Evolutionary conservation across 1,140 invertebrate genomes (phyloP), one percentile per base, ranked within the genome.

Genomic region (Oryctes rhinoceros): DNA sequence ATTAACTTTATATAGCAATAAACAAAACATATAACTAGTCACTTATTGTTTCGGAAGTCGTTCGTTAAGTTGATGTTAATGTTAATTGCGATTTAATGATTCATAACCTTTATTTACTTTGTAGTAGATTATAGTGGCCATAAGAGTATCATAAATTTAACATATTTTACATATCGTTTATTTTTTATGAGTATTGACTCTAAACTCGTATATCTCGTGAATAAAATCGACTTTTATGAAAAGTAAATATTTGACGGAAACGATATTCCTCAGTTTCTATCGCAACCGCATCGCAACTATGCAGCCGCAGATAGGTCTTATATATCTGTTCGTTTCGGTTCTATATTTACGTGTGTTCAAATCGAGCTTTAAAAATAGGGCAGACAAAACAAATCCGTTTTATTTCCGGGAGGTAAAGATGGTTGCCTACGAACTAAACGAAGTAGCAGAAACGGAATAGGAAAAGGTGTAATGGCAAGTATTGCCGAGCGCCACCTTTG

Each of bases 61-160:
- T 82, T 82, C 79, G 81, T 82, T 82, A 80, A 82, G 79, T 82
- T 82, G 81, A 78, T 82, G 81, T 79, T 80, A 78, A 82, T 79
- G 81, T 82, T 82, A 82, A 82, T 82, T 82, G 81, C 81, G 76
- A 82, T 82, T 82, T 82, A 82, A 82, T 82, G 81, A 82, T 82
- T 82, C 81, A 80, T 80, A 80, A 82, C 79, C 62, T 79, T 79
- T 79, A 79, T 79, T 79, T 79, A 79, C 78, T 71, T 79, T 79
- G 78, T 79, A 79, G 78, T 79, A 79, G 44, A 62, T 76, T 74
- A 79, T 79, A 79, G 78, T 79, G 67, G 67, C 78, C 78, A 79
- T 79, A 74, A 79, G 78, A 76, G 74, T 76, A 74, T 74, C 78
- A 49, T 79, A 79, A 79, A 79, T 79, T 74, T 79, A 49, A 79